Base-by-base conservation (phyloP, 2,113 vertebrate genomes). In the Rhegmatorhina hoffmannsi region DNA sequence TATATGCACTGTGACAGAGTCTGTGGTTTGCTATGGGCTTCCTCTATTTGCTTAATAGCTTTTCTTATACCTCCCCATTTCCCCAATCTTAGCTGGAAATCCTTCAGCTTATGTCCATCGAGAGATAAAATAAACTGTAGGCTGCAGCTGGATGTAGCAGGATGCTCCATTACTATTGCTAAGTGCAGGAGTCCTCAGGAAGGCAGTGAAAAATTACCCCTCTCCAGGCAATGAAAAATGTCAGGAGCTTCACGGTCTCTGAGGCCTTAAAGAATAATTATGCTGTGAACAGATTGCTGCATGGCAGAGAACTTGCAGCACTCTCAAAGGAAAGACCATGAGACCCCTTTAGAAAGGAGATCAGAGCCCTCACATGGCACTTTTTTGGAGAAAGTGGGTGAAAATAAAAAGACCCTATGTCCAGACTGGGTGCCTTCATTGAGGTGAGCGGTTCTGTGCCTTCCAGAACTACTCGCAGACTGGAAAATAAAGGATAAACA, bases 151-250 rank as follows among this genome's bases (percentile, higher is more conserved):
- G 0, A 7, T 64, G 69, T 73, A 63, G 90, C 79, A 70, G 84
- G 84, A 79, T 92, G 87, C 68, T 94, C 84, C 87, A 63, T 94
- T 95, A 73, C 74, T 67, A 55, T 43, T 87, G 62, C 0, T 1
- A 84, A 92, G 24, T 28, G 58, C 73, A 66, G 55, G 94, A 79
- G 77, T 89, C 68, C 80, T 95, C 76, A 44, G 92, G 81, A 95
- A 89, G 90, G 82, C 70, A 69, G 50, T 96, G 94, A 97, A 95
- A 97, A 96, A 96, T 95, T 73, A 78, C 69, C 40, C 78, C 82
- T 93, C 73, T 95, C 36, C 92, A 82, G 85, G 70, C 68, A 84
- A 43, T 93, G 88, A 93, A 89, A 94, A 94, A 90, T 86, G 53
- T 92, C 83, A 59, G 93, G 77, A 96, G 34, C 31, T 53, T 76